phyloP scores from a whole-genome alignment of 2,113 vertebrate species.

The Neofelis nebulosa region DNA sequence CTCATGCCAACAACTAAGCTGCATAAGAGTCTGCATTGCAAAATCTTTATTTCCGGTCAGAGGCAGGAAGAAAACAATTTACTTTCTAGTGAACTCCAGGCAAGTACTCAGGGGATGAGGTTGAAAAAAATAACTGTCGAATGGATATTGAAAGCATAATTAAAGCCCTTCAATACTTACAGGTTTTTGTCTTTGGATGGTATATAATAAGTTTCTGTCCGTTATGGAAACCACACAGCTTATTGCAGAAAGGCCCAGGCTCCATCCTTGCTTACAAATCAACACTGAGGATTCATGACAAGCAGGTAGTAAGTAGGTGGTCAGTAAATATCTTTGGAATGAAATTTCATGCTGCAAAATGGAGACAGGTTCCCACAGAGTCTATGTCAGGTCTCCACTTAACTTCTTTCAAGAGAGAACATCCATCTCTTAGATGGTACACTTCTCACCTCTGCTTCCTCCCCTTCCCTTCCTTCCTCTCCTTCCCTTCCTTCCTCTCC shows the following conservation, averaged over 20 bases:
- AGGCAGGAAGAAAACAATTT: slow-evolving; percentile 15
- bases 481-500: no score
- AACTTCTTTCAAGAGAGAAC: neutral
- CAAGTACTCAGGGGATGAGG: neutral
- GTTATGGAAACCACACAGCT: neutral
- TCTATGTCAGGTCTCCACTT: neutral
- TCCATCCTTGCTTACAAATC: neutral
- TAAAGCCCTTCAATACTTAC: neutral
- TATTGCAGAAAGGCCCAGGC: neutral
- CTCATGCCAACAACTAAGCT: slow-evolving; percentile 26
- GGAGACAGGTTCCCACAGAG: neutral
- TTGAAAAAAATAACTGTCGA: neutral
- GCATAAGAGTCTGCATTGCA: slow-evolving; percentile 27
- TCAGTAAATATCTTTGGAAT: neutral
- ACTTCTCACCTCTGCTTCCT: neutral
- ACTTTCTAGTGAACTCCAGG: neutral
- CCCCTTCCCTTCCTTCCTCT: no score
- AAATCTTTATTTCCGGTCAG: slow-evolving; percentile 7
- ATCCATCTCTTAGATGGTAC: neutral
- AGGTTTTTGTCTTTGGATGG: neutral
- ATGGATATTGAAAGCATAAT: neutral
- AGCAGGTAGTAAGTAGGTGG: neutral
- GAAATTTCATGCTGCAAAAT: neutral
- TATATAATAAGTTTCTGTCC: neutral
- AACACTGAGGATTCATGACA: neutral